These are phyloP conservation scores for Laspeyria flexula DNA, from an alignment of 2,888 invertebrate species.

Conservation along the genomic window DNA sequence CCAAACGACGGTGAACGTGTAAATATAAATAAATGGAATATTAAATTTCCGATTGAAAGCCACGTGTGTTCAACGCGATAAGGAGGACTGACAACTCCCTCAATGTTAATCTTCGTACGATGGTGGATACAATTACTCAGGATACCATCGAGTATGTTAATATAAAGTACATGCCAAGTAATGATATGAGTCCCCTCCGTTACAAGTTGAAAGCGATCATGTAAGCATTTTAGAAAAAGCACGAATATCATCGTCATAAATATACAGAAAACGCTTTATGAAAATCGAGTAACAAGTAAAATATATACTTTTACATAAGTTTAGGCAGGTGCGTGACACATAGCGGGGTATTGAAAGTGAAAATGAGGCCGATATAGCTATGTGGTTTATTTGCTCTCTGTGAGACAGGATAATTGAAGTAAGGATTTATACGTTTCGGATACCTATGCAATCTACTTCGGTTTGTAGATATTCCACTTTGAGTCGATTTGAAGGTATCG, in stretches of 20 bases:
- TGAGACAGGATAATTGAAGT: constrained; percentile 80
- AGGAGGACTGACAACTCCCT: constrained; percentile 47
- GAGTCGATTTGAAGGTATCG: constrained; percentile 19
- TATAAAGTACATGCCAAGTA: constrained; percentile 20
- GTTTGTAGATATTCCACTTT: constrained; percentile 39
- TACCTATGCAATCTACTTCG: constrained; percentile 60
- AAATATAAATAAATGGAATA: constrained; percentile 68
- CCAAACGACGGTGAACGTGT: constrained; percentile 52
- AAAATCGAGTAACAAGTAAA: constrained; percentile 37
- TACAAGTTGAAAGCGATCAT: constrained; percentile 24
- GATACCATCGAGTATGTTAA: constrained; percentile 29
- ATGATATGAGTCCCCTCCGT: constrained; percentile 20
- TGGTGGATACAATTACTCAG: constrained; percentile 31
- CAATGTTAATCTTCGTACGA: constrained; percentile 52
- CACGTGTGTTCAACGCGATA: constrained; percentile 60
- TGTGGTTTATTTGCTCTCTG: constrained; percentile 74
- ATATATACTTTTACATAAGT: constrained; percentile 45
- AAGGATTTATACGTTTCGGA: constrained; percentile 79
- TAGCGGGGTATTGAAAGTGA: constrained; percentile 67
- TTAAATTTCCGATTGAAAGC: constrained; percentile 62
- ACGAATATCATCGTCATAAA: constrained; percentile 39
- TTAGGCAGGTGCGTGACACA: constrained; percentile 53
- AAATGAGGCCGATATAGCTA: constrained; percentile 65
- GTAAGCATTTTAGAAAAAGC: constrained; percentile 37
- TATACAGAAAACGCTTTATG: constrained; percentile 38